Evolutionary conservation across 2,797 vertebrate species (phyloP).

Genomic region (Enteromius mattozi): DNA sequence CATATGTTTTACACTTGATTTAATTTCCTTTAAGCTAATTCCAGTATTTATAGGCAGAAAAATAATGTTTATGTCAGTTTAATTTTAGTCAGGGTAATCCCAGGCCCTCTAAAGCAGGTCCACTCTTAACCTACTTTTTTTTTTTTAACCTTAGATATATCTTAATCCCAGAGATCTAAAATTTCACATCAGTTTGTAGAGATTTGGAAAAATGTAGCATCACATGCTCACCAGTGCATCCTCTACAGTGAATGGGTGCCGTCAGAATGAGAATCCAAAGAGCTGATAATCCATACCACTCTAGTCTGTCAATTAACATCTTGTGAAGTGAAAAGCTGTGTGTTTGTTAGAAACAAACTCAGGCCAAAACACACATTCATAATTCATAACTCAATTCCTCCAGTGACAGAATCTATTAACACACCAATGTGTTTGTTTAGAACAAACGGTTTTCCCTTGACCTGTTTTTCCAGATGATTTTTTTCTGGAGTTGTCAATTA

Average conservation of each 20-base stretch:
- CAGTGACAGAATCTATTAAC: neutral
- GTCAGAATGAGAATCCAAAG: neutral
- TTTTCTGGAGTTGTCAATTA: neutral
- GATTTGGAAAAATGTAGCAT: neutral
- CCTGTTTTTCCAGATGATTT: no score
- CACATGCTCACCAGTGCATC: neutral
- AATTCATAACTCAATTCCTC: neutral
- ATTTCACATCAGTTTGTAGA: neutral
- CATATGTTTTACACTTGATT: neutral
- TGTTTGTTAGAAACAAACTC: neutral
- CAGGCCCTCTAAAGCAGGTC: neutral
- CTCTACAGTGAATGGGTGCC: neutral
- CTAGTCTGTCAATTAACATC: neutral
- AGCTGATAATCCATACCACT: neutral
- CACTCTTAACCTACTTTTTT: neutral
- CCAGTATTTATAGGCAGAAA: neutral
- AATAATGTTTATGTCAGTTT: neutral
- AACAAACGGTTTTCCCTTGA: neutral
- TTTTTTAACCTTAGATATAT: no score
- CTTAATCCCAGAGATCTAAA: neutral
- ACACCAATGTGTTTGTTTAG: neutral
- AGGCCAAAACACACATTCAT: neutral
- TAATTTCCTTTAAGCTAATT: neutral
- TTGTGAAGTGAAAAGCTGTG: neutral
- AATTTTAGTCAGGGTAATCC: neutral